Base-by-base conservation (phyloP, 23 tunicate genomes). In the Trididemnum nubilum region DNA sequence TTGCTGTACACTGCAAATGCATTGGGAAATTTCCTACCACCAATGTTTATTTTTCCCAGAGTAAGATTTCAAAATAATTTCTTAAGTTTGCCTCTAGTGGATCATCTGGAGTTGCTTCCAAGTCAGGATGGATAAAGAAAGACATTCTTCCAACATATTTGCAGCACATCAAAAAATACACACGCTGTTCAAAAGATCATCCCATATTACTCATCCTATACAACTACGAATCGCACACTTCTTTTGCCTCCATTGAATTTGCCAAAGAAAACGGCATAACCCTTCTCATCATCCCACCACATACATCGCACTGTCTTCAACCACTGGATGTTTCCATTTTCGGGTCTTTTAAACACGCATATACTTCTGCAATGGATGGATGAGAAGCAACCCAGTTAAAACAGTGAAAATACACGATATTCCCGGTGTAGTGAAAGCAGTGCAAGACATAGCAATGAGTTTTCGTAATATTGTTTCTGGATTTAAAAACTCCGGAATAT, bases 341-440 rank as follows among this genome's bases (percentile, higher is more conserved):
- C 26, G 77, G 77, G 19, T 35, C 35, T 27, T 78, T 78, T 52
- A 78, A 78, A 64, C 65, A 77, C n/a, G 49, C 65, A 52, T 64
- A 78, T 52, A 78, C 34, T 59, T 24, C 82, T 23, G 82, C 82
- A 35, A 59, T 78, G 82, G 73, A 52, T 78, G 82, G 69, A 32
- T 78, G 82, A 33, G 34, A 58, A 75, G 34, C 26, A 78, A 69
- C 44, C 80, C 70, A 4, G 80, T 71, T 9, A 50, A 50, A 75
- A 75, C 70, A 5, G 80, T 75, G 70, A 75, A 9, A 60, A 75
- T 51, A 78, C 65, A 78, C 36, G 50, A 61, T 26, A 58, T 78
- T 31, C 82, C 82, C 25, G 82, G 34, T n/a, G 26, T 63, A 52
- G 82, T 63, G 2, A 63, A 58, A 54, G 22, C 33, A 52, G 82